Conservation (phyloP, 2,888 invertebrate species). For the Coelinius sp. region DNA sequence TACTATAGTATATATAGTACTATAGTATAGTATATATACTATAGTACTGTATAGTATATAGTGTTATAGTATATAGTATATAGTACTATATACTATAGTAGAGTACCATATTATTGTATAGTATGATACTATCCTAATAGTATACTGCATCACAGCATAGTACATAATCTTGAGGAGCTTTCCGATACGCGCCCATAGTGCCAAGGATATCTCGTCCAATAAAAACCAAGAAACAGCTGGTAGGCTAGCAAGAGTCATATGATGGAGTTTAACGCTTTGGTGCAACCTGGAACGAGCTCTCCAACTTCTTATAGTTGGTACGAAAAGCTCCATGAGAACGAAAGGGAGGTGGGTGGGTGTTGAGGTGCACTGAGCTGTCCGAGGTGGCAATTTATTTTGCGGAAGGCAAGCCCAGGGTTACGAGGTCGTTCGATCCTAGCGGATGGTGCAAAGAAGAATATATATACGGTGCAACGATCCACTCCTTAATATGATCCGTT, state of each 20-base stretch:
- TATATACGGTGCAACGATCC: slow-evolving; percentile 46
- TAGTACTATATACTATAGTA: no score
- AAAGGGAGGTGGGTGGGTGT: slow-evolving; percentile 20
- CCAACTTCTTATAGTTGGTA: slow-evolving; percentile 19
- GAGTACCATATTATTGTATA: no score
- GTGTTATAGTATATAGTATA: no score
- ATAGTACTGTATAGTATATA: no score
- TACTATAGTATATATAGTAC: no score
- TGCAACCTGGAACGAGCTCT: slow-evolving; percentile 1
- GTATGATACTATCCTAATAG: no score
- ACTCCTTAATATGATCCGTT: slow-evolving; percentile 63
- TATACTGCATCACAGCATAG: no score
- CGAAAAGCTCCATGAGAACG: slow-evolving; percentile 1
- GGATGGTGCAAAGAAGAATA: slow-evolving; percentile 35
- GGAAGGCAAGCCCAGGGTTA: slow-evolving; percentile 29
- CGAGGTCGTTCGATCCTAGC: slow-evolving; percentile 40
- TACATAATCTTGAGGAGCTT: no score
- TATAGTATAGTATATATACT: no score
- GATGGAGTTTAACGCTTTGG: slow-evolving; percentile 14
- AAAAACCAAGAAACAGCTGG: background rate
- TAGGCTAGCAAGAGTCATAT: background rate
- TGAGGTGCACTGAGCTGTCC: slow-evolving; percentile 29
- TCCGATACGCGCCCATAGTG: no score
- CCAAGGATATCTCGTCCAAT: no score
- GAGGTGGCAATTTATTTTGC: slow-evolving; percentile 39